Evolutionary conservation across 2,113 vertebrate genomes (phyloP).

Genomic region (Calidris pygmaea): DNA sequence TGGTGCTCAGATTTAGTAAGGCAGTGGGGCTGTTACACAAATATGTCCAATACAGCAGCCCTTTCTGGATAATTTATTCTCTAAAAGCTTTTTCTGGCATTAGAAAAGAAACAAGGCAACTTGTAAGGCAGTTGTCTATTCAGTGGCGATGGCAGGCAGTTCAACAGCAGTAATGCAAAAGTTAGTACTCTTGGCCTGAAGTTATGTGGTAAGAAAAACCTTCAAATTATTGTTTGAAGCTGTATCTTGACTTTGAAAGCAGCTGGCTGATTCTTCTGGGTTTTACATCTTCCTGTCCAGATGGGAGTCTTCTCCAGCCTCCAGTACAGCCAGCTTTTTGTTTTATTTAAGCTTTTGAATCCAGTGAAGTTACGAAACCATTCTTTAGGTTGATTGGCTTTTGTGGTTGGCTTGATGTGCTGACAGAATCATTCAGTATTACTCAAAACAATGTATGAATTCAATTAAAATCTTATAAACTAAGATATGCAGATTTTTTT

Average conservation of each 20-base stretch:
- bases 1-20: background rate
- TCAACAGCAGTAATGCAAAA: background rate
- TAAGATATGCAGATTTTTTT: background rate
- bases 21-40: background rate
- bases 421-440: conserved; percentile 32
- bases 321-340: background rate
- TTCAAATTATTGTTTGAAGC: background rate
- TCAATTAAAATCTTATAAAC: background rate
- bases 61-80: background rate
- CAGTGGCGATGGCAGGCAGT: background rate
- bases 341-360: background rate
- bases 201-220: background rate
- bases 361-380: background rate
- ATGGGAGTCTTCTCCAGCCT: conserved; percentile 59
- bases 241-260: background rate
- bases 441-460: background rate
- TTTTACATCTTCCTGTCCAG: conserved; percentile 54
- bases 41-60: background rate
- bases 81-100: background rate
- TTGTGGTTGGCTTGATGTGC: conserved; percentile 42
- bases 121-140: background rate
- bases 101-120: background rate
- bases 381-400: conserved; percentile 3
- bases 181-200: background rate
- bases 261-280: conserved; percentile 49